phyloP scores from a whole-genome alignment of 2,888 invertebrate species.

The Orchestes rusci region DNA sequence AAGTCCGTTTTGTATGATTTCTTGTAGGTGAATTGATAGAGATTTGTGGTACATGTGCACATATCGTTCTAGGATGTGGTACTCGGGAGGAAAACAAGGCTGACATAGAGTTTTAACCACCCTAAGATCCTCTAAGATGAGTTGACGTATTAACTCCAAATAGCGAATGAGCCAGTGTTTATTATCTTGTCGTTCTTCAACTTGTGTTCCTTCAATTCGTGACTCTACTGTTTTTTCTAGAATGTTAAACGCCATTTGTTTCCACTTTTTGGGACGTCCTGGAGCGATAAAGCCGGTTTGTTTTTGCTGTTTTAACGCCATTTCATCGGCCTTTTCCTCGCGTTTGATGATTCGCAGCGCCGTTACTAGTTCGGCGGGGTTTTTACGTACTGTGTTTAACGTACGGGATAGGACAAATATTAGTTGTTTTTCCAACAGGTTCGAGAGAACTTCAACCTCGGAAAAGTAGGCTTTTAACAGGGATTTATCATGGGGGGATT shows the following conservation, averaged over 20 bases:
- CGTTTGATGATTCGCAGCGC: conserved; percentile 93
- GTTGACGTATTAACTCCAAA: conserved; percentile 75
- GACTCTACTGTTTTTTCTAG: conserved; percentile 71
- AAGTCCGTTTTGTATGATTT: conserved; percentile 77
- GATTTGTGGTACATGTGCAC: conserved; percentile 91
- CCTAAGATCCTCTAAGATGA: conserved; percentile 83
- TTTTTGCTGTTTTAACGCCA: conserved; percentile 68
- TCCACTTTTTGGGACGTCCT: conserved; percentile 90
- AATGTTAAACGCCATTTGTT: conserved; percentile 76
- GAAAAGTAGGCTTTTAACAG: conserved; percentile 94
- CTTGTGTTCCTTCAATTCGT: conserved; percentile 89
- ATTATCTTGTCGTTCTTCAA: conserved; percentile 83
- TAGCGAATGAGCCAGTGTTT: conserved; percentile 96
- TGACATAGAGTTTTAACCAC: conserved; percentile 85
- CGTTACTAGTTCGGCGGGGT: conserved; percentile 92
- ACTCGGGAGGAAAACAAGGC: conserved; percentile 93
- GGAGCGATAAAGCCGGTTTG: conserved; percentile 89
- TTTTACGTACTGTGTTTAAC: conserved; percentile 88
- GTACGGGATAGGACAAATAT: conserved; percentile 84
- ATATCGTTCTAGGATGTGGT: conserved; percentile 86
- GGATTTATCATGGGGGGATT: conserved; percentile 81
- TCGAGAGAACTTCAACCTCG: conserved; percentile 87
- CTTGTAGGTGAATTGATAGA: conserved; percentile 75
- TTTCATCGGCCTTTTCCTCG: conserved; percentile 91
- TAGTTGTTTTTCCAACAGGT: conserved; percentile 83